These are phyloP conservation scores for Salmo trutta DNA, from an alignment of 2,797 vertebrate genomes.

Conservation along the genomic window DNA sequence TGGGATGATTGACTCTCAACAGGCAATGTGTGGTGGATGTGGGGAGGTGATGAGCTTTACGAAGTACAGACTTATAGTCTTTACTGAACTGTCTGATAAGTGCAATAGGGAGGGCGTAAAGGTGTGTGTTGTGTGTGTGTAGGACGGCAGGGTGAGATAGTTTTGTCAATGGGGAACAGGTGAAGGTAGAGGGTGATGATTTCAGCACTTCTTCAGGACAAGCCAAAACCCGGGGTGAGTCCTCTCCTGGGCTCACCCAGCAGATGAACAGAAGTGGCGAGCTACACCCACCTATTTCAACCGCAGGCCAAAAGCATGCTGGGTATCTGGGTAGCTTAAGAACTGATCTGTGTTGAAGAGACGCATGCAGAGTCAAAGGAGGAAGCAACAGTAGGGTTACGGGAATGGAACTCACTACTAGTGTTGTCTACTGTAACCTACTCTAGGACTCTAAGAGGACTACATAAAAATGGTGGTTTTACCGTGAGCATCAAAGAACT, in stretches of 20 bases:
- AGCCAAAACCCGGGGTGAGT: slow-evolving; percentile 17
- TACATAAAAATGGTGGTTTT: slow-evolving; percentile 42
- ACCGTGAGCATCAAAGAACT: slow-evolving; percentile 96
- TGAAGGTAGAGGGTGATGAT: slow-evolving; percentile 19
- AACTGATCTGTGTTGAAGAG: slow-evolving; percentile 76
- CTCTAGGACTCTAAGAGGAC: background rate
- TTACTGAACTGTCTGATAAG: background rate
- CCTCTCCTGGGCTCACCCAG: slow-evolving; percentile 48
- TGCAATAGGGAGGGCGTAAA: background rate
- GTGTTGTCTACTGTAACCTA: background rate
- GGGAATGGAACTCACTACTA: slow-evolving; percentile 20
- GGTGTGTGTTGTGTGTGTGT: slow-evolving; percentile 2
- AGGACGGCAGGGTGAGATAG: background rate
- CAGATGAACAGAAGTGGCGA: slow-evolving; percentile 29
- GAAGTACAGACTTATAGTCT: background rate
- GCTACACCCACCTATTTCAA: slow-evolving; percentile 66
- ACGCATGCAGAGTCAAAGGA: slow-evolving; percentile 61
- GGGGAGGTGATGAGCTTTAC: background rate
- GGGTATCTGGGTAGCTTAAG: slow-evolving; percentile 75
- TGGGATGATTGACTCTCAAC: slow-evolving; percentile 6
- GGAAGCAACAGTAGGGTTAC: slow-evolving; percentile 13
- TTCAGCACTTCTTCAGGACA: slow-evolving; percentile 17
- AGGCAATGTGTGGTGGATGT: slow-evolving; percentile 1
- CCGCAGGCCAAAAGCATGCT: slow-evolving; percentile 75
- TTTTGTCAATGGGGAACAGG: background rate